phyloP scores from a whole-genome alignment of 1,140 invertebrate species.

The Bombus breviceps region DNA sequence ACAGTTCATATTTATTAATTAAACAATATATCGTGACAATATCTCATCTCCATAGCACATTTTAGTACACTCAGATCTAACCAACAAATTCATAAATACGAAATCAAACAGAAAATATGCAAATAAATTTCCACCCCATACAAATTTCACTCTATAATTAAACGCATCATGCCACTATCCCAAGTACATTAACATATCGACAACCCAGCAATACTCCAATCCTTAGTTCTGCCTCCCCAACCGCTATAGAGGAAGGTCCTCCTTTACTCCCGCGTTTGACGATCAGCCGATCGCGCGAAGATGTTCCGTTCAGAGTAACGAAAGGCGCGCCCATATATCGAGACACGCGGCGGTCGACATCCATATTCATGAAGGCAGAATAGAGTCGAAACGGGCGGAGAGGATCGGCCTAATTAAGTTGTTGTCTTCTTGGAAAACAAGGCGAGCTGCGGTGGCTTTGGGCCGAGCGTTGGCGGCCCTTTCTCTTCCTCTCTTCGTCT shows the following conservation, averaged over 20 bases:
- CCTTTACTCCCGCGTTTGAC: constrained; percentile 31
- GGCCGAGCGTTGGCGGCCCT: constrained; percentile 49
- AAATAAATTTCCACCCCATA: background rate
- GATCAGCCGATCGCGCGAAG: constrained; percentile 46
- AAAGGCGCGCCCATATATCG: constrained; percentile 59
- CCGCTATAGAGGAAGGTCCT: background rate
- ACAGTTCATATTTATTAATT: background rate
- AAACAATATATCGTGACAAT: background rate
- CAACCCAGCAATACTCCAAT: background rate
- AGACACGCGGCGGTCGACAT: constrained; percentile 65
- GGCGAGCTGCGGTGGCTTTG: constrained; percentile 72
- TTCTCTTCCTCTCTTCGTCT: constrained; percentile 56
- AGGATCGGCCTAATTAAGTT: constrained; percentile 81
- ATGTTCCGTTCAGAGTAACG: constrained; percentile 45
- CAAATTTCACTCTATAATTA: background rate
- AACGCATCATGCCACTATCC: background rate
- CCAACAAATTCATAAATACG: too few species aligned
- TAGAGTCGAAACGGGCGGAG: constrained; percentile 76
- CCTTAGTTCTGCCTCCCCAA: background rate
- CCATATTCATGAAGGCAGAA: constrained; percentile 77
- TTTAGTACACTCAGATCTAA: too few species aligned
- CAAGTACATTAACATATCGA: background rate
- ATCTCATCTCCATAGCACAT: too few species aligned
- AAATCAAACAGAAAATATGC: too few species aligned
- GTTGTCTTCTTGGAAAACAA: constrained; percentile 80